phyloP scores from a whole-genome alignment of 2,113 vertebrate species.

The Pogona vitticeps region DNA sequence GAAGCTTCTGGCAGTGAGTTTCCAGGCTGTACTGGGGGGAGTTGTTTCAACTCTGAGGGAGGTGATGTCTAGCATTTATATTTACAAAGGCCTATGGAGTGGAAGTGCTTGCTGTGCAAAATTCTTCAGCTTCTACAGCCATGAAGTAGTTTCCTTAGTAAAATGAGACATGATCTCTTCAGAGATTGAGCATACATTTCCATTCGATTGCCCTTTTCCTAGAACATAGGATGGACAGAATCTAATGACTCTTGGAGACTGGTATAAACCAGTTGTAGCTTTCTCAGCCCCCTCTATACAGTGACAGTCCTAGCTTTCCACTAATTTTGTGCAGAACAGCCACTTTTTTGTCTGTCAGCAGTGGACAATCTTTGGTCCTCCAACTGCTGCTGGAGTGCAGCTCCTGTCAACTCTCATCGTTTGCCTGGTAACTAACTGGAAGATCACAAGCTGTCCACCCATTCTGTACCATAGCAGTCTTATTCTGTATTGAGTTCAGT shows the following conservation, averaged over 20 bases:
- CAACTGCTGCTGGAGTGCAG: too few species aligned
- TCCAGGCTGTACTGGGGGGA: neutral
- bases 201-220: neutral
- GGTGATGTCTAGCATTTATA: neutral
- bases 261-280: neutral
- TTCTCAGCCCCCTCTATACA: neutral
- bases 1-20: conserved; percentile 88
- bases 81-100: too few species aligned
- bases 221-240: neutral
- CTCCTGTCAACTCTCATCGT: too few species aligned
- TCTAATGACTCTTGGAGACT: too few species aligned
- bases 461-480: neutral
- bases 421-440: too few species aligned
- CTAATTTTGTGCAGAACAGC: neutral
- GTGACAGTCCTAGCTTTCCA: neutral
- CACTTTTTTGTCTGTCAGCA: neutral
- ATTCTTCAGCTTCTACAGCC: too few species aligned
- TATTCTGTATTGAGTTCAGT: neutral
- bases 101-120: neutral
- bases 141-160: neutral
- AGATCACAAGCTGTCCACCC: too few species aligned
- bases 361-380: neutral
- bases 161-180: neutral
- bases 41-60: neutral
- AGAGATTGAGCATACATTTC: too few species aligned